Conservation (phyloP, 2,797 vertebrate species). For the Phataginus tricuspis region DNA sequence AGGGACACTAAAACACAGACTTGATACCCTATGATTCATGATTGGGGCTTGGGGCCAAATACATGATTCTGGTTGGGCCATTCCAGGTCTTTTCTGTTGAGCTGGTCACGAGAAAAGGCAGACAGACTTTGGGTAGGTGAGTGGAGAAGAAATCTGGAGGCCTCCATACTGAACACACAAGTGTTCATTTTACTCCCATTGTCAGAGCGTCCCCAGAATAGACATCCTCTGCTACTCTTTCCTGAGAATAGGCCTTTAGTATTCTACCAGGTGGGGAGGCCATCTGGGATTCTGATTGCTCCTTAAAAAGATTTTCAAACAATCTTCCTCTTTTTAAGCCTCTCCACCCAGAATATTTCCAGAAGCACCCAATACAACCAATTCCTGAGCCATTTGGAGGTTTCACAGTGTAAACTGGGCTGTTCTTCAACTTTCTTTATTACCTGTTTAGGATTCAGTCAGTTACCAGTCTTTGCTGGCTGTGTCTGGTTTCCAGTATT, state of each 20-base stretch:
- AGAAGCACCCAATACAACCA: constrained; percentile 17
- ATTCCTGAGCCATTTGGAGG: not conserved
- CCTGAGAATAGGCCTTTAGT: not conserved
- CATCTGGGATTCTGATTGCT: not conserved
- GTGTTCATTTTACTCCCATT: not conserved
- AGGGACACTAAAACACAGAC: not conserved
- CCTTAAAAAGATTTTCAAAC: constrained; percentile 35
- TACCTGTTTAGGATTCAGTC: not conserved
- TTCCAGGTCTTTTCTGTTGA: not conserved
- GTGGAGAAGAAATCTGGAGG: not conserved
- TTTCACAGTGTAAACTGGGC: not conserved
- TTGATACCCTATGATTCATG: not conserved
- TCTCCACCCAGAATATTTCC: not conserved
- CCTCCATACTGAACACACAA: not conserved
- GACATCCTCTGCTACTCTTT: not conserved
- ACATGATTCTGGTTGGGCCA: not conserved
- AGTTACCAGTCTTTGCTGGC: not conserved
- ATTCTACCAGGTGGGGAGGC: not conserved
- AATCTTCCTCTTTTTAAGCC: constrained; percentile 26
- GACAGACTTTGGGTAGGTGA: not conserved
- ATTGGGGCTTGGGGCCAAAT: not conserved
- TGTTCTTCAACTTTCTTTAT: not conserved
- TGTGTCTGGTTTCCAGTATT: constrained; percentile 35
- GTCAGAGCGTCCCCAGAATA: not conserved
- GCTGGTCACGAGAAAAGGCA: not conserved